phyloP scores from a whole-genome alignment of 2,797 vertebrate species.

The Sebastes iracundus region DNA sequence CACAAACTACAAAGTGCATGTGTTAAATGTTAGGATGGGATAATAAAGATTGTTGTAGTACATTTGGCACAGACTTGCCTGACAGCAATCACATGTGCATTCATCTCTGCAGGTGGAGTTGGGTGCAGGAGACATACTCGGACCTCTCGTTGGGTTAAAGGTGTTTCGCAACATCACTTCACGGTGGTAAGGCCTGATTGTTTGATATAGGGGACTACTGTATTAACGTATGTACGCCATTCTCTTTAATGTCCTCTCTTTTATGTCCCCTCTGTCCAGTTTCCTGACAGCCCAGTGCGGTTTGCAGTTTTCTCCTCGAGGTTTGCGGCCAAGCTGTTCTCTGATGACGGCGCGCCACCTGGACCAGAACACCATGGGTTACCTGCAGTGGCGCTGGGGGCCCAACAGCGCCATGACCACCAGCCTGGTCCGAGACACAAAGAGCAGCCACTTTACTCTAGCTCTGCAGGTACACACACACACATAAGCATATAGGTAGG shows the following conservation, averaged over 20 bases:
- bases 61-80: not conserved
- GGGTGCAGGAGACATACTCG: conserved; percentile 94
- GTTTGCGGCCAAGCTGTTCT: conserved; percentile 89
- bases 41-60: not conserved
- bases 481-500: not conserved
- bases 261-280: conserved; percentile 66
- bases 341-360: conserved; percentile 93
- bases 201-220: not conserved
- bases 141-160: conserved; percentile 94
- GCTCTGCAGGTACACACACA: conserved; percentile 88
- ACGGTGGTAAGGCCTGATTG: conserved; percentile 83
- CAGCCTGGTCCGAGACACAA: conserved; percentile 94
- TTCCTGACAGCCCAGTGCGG: conserved; percentile 95
- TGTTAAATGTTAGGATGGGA: not conserved
- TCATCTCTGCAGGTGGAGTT: conserved; percentile 88
- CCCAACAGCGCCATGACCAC: conserved; percentile 97
- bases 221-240: not conserved
- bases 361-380: conserved; percentile 98
- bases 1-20: not conserved
- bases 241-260: not conserved
- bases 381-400: conserved; percentile 97
- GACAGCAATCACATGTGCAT: not conserved
- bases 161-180: conserved; percentile 93
- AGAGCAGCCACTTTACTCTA: conserved; percentile 93
- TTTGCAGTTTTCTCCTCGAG: conserved; percentile 93